These are phyloP conservation scores for Chrysolina haemoptera DNA, from an alignment of 2,888 invertebrate species.

Conservation along the genomic window DNA sequence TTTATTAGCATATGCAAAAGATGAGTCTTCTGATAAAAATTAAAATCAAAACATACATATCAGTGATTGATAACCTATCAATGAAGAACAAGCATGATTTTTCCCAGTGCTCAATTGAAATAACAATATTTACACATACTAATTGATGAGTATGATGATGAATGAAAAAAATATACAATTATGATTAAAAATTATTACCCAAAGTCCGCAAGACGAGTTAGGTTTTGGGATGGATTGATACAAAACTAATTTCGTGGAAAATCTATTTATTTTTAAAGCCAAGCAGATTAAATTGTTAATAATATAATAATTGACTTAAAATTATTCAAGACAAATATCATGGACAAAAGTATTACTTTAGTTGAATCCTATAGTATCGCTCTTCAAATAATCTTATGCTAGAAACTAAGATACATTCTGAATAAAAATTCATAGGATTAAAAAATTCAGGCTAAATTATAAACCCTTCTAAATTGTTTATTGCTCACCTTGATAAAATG, in stretches of 20 bases:
- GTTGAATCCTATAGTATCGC: neutral
- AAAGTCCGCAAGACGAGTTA: conserved; percentile 7
- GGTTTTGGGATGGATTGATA: conserved; percentile 21
- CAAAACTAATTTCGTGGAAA: conserved; percentile 19
- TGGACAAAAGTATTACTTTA: neutral
- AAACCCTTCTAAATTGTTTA: no score
- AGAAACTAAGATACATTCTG: no score
- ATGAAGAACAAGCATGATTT: neutral
- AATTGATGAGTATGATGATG: neutral
- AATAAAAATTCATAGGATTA: no score
- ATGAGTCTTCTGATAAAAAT: no score
- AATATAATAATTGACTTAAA: neutral
- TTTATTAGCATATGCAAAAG: no score
- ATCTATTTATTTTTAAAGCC: conserved; percentile 42
- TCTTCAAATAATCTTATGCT: neutral
- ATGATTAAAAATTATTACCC: neutral
- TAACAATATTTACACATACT: neutral
- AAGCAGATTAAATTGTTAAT: conserved; percentile 34
- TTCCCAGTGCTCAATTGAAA: conserved; percentile 3
- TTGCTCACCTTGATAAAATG: no score
- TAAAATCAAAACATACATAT: no score
- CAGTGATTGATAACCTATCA: neutral
- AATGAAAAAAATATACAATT: neutral
- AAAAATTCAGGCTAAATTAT: no score
- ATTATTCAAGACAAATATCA: neutral